Evolutionary conservation across 2,113 vertebrate genomes (phyloP).

Genomic region (Mohoua ochrocephala): DNA sequence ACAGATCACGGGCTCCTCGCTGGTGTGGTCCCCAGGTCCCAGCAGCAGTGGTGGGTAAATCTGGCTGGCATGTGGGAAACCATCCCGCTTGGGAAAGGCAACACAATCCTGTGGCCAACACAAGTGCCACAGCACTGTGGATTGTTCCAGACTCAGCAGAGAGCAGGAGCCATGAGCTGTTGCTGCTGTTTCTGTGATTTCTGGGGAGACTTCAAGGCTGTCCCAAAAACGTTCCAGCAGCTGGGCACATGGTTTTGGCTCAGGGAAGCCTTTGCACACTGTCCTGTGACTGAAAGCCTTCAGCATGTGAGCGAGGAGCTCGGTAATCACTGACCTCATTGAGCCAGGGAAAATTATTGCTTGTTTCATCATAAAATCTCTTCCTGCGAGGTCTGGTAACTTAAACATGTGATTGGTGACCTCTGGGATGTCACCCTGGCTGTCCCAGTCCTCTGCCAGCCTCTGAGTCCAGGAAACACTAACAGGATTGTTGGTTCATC

Average conservation of each 20-base stretch:
- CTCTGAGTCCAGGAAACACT: accelerated
- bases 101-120: no score
- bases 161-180: background rate
- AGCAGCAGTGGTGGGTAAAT: background rate
- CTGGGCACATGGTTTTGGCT: background rate
- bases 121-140: accelerated
- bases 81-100: accelerated
- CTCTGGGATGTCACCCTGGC: background rate
- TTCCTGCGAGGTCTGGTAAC: accelerated
- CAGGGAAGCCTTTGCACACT: accelerated
- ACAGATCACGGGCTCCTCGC: accelerated
- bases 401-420: accelerated
- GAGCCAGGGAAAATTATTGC: background rate
- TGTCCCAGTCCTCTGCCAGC: background rate
- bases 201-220: accelerated
- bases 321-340: background rate
- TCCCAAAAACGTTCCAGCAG: background rate
- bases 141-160: accelerated
- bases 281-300: background rate
- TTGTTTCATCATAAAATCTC: background rate
- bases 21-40: background rate
- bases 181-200: background rate
- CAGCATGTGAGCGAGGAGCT: accelerated
- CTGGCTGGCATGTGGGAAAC: accelerated
- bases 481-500: background rate